A percentile compares a stretch with the other conserved stretches of the same genome.
Evolutionary conservation across 2,888 invertebrate genomes (phyloP).

Genomic region (Cryptophagus acutangulus): DNA sequence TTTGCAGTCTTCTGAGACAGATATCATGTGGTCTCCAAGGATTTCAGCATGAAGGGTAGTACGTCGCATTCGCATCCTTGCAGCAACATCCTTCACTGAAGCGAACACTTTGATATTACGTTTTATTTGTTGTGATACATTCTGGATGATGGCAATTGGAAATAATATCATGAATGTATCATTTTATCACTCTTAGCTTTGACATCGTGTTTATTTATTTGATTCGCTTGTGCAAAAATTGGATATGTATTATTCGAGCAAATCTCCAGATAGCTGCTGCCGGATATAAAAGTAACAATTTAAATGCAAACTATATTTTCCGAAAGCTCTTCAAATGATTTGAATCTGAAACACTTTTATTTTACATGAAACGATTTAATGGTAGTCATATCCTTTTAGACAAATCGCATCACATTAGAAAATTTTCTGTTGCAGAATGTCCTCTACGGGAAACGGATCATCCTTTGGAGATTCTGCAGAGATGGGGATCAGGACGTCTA

Average conservation of each 20-base stretch:
- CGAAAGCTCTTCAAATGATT: too few relatives aligned
- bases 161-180: neutral
- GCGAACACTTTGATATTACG: neutral
- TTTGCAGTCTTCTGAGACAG: neutral
- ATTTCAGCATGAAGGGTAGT: neutral
- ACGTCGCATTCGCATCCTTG: neutral
- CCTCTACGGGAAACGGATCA: slow-evolving; percentile 56
- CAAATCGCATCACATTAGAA: neutral
- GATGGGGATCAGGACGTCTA: slow-evolving; percentile 56
- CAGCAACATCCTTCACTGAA: too few relatives aligned
- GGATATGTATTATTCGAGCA: too few relatives aligned
- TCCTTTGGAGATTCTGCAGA: slow-evolving; percentile 59
- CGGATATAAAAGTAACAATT: too few relatives aligned
- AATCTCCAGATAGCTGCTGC: too few relatives aligned
- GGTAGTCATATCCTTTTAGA: too few relatives aligned
- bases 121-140: neutral
- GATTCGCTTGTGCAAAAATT: too few relatives aligned
- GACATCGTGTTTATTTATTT: too few relatives aligned
- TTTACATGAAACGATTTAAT: too few relatives aligned
- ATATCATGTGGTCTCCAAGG: neutral
- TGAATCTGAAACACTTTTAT: too few relatives aligned
- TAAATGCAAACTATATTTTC: too few relatives aligned
- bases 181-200: slow-evolving; percentile 1
- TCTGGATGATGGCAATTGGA: too few relatives aligned
- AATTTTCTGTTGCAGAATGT: slow-evolving; percentile 52